phyloP scores from a whole-genome alignment of 2,888 invertebrate genomes.

The Alsophila aescularia region DNA sequence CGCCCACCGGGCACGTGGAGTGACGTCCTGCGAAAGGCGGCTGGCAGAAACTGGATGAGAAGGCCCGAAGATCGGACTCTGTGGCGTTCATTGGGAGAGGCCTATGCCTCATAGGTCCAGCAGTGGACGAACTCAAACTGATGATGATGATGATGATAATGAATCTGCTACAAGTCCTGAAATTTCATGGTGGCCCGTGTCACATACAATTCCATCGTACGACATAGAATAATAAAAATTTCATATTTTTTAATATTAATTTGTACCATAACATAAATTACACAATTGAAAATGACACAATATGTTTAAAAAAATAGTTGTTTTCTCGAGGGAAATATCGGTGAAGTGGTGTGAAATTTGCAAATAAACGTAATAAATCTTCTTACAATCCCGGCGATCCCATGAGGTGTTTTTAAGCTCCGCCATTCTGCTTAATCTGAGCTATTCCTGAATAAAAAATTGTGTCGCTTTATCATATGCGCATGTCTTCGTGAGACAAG shows the following conservation, averaged over 20 bases:
- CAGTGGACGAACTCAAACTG: too few species aligned
- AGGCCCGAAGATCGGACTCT: too few species aligned
- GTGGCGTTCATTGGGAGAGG: too few species aligned
- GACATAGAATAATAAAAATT: constrained; percentile 14
- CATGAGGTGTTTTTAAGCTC: constrained; percentile 17
- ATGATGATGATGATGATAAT: too few species aligned
- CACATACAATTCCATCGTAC: too few species aligned
- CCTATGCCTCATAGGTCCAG: too few species aligned
- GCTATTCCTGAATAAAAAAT: constrained; percentile 36
- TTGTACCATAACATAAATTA: constrained; percentile 24
- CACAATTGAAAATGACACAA: constrained; percentile 26
- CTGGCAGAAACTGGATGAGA: too few species aligned
- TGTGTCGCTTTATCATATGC: constrained; percentile 5
- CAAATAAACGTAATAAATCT: constrained; percentile 42
- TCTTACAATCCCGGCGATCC: constrained; percentile 28
- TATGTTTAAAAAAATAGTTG: constrained; percentile 32
- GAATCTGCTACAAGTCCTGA: too few species aligned
- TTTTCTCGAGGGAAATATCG: constrained; percentile 49
- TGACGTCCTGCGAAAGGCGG: too few species aligned
- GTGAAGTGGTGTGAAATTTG: constrained; percentile 33
- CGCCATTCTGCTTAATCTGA: constrained; percentile 35
- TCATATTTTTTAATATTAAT: constrained; percentile 23
- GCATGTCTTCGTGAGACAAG: neutral
- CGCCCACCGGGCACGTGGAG: too few species aligned
- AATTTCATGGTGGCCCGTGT: too few species aligned